Evolutionary conservation across 92 coral and sea anemone genomes (phyloP).

Genomic region (Phymanthus crucifer): DNA sequence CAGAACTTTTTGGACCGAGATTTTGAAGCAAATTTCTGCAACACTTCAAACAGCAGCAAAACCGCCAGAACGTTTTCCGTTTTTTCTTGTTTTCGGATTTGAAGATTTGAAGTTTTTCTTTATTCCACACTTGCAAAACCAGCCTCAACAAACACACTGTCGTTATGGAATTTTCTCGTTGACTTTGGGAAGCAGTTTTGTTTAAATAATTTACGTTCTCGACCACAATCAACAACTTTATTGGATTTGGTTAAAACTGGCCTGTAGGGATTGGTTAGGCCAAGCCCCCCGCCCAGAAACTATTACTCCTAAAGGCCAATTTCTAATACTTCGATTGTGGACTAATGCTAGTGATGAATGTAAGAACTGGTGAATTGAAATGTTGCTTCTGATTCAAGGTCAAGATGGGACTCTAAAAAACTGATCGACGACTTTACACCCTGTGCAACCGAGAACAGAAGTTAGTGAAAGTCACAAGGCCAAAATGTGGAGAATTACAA

Average conservation of each 20-base stretch:
- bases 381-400: slow-evolving; percentile 30
- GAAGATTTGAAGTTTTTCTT: background rate
- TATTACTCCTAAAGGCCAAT: slow-evolving; percentile 17
- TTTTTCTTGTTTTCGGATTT: too few relatives aligned
- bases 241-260: slow-evolving; percentile 8
- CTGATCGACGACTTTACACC: background rate
- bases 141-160: background rate
- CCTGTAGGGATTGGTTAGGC: background rate
- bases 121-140: background rate
- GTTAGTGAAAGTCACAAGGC: background rate
- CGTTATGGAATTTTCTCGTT: slow-evolving; percentile 26
- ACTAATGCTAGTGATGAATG: background rate
- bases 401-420: slow-evolving; percentile 7
- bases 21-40: too few relatives aligned
- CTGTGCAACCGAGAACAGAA: background rate
- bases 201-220: slow-evolving; percentile 18
- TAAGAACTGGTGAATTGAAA: slow-evolving; percentile 7
- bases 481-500: slow-evolving; percentile 87
- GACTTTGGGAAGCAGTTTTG: slow-evolving; percentile 20
- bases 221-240: slow-evolving; percentile 23
- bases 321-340: slow-evolving; percentile 1
- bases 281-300: slow-evolving; percentile 23
- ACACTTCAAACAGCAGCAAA: too few relatives aligned
- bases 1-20: too few relatives aligned
- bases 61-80: too few relatives aligned